A percentile compares a stretch with the other conserved stretches of the same genome.
Conservation (phyloP, 2,888 invertebrate species). For the Ennomos quercinarius region DNA sequence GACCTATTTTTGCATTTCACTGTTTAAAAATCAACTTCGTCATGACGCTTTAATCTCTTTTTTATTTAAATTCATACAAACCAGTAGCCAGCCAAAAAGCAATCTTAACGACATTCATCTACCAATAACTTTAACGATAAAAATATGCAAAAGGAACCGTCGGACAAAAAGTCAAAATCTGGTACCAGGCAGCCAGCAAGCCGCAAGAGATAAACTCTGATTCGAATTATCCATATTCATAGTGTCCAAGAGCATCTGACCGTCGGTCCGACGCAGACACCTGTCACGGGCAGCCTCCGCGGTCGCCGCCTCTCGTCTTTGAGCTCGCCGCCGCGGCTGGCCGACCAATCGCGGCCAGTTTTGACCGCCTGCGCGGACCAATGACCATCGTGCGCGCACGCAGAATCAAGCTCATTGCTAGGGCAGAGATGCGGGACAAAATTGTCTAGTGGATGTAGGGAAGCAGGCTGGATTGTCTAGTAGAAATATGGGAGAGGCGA, state of each 20-base stretch:
- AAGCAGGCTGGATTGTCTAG: slow-evolving; percentile 18
- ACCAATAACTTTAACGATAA: slow-evolving; percentile 1
- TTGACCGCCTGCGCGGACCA: slow-evolving; percentile 56
- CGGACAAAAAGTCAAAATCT: slow-evolving; percentile 29
- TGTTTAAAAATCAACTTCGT: too few relatives aligned
- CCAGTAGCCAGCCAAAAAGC: slow-evolving; percentile 1
- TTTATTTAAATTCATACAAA: slow-evolving; percentile 14
- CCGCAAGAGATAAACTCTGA: slow-evolving; percentile 28
- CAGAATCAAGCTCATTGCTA: slow-evolving; percentile 77
- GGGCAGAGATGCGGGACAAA: slow-evolving; percentile 53
- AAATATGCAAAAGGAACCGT: slow-evolving; percentile 19
- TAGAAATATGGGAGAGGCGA: slow-evolving; percentile 6
- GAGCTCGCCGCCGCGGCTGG: slow-evolving; percentile 63
- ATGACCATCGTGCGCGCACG: slow-evolving; percentile 67
- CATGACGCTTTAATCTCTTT: too few relatives aligned
- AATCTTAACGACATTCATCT: neutral
- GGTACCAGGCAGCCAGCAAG: slow-evolving; percentile 38
- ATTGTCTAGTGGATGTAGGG: neutral
- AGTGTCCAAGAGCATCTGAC: slow-evolving; percentile 45
- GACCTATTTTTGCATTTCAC: too few relatives aligned
- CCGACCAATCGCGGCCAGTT: slow-evolving; percentile 66
- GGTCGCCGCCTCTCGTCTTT: slow-evolving; percentile 77
- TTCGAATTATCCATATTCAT: slow-evolving; percentile 71
- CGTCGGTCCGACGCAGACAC: slow-evolving; percentile 50
- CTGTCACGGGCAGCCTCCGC: slow-evolving; percentile 65